phyloP scores from a whole-genome alignment of 2,113 vertebrate genomes.

The Globicephala melas region DNA sequence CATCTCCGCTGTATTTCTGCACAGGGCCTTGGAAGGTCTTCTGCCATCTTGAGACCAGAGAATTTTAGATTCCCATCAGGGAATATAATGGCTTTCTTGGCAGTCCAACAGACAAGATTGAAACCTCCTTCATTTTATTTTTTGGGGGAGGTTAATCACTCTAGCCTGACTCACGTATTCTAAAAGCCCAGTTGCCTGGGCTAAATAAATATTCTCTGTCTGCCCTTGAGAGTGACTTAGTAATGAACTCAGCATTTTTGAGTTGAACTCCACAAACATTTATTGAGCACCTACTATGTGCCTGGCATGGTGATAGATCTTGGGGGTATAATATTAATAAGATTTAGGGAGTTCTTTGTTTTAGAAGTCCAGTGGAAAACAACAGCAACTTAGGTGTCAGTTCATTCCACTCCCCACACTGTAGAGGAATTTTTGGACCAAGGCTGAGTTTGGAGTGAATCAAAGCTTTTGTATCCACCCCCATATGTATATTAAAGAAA shows the following conservation, averaged over 20 bases:
- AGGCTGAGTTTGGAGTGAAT: not conserved
- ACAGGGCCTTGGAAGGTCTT: not conserved
- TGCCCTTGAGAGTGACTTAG: not conserved
- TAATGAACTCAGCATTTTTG: not conserved
- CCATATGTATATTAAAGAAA: not conserved
- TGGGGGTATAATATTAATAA: not conserved
- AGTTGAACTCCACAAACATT: not conserved
- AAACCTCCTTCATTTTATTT: not conserved
- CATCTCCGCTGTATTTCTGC: not conserved
- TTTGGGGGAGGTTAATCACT: not conserved
- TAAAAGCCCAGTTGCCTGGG: not conserved
- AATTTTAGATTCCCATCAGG: not conserved
- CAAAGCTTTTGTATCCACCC: not conserved
- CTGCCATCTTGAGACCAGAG: not conserved
- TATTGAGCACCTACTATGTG: not conserved
- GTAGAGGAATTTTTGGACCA: not conserved
- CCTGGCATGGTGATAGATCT: not conserved
- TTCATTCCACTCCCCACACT: not conserved
- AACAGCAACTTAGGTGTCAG: not conserved
- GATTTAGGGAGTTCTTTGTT: not conserved
- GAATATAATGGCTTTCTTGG: not conserved
- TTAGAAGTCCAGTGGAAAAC: not conserved
- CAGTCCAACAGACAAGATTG: not conserved
- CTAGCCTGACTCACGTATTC: not conserved
- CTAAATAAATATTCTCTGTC: not conserved